Evolutionary conservation across 1,140 invertebrate genomes (phyloP), one percentile per base, ranked within the genome.

Genomic region (Microvelia longipes): DNA sequence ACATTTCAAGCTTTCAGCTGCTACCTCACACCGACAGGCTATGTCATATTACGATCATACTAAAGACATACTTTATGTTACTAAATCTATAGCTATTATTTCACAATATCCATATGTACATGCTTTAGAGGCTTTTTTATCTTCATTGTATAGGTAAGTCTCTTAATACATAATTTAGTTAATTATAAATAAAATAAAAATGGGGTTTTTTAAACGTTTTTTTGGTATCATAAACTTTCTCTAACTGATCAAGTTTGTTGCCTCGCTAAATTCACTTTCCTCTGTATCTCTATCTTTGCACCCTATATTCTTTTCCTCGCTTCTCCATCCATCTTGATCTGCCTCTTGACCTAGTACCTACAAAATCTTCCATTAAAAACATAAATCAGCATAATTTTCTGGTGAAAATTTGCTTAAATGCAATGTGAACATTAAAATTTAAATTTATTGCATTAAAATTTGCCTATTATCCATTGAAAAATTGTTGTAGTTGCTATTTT

Each of bases 11-110:
- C 82, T 94, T 69, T 87, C 89, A 27, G 86, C 89, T 25, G 87
- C 89, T 26, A 86, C 89, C 24, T 90, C 88, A 76, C 85, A 85
- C 71, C 74, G 75, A 68, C 86, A 88, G 30, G 88, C 88, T 71
- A 83, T 89, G 76, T 91, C 86, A 75, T 94, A 93, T 76, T 98
- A 96, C 80, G 94, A 98, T 81, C 89, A 91, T 75, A 87, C 87
- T 78, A 93, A 93, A 83, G 94, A 98, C 81, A 91, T 90, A 80
- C 83, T 98, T 72, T 93, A 90, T 83, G 95, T 96, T 74, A 92
- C 92, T 73, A 98, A 98, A 85, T 93, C 90, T 81, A 94, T 98
- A 78, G 89, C 89, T 70, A 84, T 98, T 30, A 89, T 98, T 71
- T 92, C 91, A 78, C 92, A 93, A 78, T 85, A 93, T 73, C 91